Percentiles rank a stretch among this genome's conserved stretches.
Evolutionary conservation across 35 echinoderm and acorn worm species (phyloP).

Genomic region (Lytechinus pictus): DNA sequence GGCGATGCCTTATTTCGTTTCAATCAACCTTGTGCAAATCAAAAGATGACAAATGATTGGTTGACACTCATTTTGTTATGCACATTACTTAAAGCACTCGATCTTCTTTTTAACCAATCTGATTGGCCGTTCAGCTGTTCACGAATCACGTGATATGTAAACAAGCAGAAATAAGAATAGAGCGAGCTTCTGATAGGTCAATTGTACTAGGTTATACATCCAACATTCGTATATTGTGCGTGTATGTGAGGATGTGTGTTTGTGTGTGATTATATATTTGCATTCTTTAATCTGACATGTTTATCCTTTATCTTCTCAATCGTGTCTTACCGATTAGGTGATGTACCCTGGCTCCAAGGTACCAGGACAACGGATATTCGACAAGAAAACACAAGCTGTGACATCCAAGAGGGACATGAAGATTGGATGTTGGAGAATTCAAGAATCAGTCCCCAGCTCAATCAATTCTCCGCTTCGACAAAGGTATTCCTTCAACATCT

Average conservation of each 20-base stretch:
- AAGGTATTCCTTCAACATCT: neutral
- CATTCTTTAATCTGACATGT: neutral
- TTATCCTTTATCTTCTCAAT: neutral
- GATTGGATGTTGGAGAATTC: neutral
- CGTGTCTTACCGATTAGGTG: neutral
- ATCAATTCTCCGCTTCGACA: neutral
- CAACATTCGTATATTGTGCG: neutral
- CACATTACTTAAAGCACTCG: neutral
- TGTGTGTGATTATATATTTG: neutral
- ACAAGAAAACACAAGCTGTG: neutral
- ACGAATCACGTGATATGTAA: neutral
- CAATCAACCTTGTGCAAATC: neutral
- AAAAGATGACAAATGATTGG: neutral
- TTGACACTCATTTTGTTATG: neutral
- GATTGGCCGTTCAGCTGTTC: neutral
- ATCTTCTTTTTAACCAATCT: neutral
- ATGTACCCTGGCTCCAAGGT: neutral
- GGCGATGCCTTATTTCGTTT: no score
- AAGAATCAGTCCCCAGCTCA: neutral
- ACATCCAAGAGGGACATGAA: neutral
- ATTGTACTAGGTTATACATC: neutral
- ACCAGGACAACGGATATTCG: neutral
- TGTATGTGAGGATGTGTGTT: neutral
- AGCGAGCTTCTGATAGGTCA: neutral
- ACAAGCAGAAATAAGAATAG: neutral